phyloP scores from a whole-genome alignment of 30 jellyfish, hydroid and myxozoan species.

The Turritopsis rubra region DNA sequence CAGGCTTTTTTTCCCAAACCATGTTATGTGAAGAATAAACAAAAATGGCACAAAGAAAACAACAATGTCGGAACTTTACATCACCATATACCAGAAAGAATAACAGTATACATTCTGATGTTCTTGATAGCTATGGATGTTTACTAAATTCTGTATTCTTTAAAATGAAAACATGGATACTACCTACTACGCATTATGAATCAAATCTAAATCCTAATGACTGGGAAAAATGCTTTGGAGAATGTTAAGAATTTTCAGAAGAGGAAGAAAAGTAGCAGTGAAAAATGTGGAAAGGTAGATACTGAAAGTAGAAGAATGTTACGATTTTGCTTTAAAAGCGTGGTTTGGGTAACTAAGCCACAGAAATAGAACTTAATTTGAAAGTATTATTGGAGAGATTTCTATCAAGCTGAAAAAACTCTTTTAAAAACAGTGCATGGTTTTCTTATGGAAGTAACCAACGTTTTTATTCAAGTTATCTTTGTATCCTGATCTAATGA shows the following conservation, averaged over 20 bases:
- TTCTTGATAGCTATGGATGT: neutral
- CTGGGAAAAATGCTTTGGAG: neutral
- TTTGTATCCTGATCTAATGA: neutral
- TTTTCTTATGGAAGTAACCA: neutral
- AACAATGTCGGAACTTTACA: neutral
- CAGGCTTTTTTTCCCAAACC: no score
- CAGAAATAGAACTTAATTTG: neutral
- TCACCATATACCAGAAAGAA: neutral
- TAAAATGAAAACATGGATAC: neutral
- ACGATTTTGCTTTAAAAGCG: no score
- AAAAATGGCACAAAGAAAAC: neutral
- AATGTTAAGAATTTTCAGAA: neutral
- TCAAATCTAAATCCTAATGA: neutral
- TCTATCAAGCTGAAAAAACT: no score
- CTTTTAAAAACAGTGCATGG: no score
- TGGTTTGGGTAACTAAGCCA: no score
- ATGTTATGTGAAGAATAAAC: neutral
- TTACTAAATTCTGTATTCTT: neutral
- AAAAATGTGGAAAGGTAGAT: no score
- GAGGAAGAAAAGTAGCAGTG: neutral
- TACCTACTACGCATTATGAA: no score
- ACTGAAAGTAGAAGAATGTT: no score
- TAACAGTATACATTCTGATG: neutral
- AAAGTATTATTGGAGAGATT: no score
- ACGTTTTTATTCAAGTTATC: neutral